phyloP scores from a whole-genome alignment of 2,113 vertebrate genomes.

The Opisthocomus hoazin region DNA sequence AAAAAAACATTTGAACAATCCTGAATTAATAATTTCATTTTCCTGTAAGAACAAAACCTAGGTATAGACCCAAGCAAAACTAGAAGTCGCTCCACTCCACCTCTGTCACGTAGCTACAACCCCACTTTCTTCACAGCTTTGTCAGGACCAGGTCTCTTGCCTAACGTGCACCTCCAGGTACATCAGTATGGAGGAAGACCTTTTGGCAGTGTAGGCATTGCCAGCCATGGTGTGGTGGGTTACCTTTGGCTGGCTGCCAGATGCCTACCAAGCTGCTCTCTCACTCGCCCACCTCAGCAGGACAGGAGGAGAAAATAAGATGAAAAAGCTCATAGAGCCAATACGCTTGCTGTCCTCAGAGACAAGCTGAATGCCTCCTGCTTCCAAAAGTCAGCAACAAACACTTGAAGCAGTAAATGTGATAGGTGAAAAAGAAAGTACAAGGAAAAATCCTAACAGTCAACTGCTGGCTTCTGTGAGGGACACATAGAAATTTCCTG shows the following conservation, averaged over 20 bases:
- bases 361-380: neutral
- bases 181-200: neutral
- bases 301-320: neutral
- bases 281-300: neutral
- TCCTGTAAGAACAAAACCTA: neutral
- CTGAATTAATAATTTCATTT: neutral
- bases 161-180: neutral
- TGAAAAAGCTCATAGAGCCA: neutral
- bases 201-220: neutral
- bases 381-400: neutral
- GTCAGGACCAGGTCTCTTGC: neutral
- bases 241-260: neutral
- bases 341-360: neutral
- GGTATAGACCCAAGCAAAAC: neutral
- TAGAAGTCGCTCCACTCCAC: neutral
- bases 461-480: neutral
- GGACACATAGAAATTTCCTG: neutral
- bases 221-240: neutral
- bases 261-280: neutral
- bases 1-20: neutral
- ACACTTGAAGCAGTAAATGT: fast-evolving
- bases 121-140: neutral
- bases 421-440: neutral
- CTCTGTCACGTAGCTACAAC: neutral
- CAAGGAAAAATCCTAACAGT: neutral